Conservation (phyloP, 2,797 vertebrate genomes). For the Pseudochirops cupreus region DNA sequence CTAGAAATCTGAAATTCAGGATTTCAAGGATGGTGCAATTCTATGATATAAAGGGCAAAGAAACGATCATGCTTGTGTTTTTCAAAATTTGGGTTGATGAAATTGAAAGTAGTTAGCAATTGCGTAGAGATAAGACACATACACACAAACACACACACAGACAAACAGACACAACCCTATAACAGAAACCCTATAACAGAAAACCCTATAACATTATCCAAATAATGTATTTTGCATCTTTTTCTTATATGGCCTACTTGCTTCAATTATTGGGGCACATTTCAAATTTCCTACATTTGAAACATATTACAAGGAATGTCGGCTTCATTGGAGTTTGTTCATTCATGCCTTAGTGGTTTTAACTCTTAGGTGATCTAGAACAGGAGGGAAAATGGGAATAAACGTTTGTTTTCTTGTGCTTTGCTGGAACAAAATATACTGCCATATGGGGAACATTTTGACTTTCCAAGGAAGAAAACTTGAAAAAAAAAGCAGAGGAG, state of each 20-base stretch:
- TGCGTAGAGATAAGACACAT: neutral
- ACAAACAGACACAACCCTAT: constrained; percentile 28
- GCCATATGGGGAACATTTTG: constrained; percentile 30
- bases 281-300: constrained; percentile 23
- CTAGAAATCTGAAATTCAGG: neutral
- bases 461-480: constrained; percentile 14
- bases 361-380: neutral
- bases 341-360: neutral
- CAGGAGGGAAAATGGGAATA: neutral
- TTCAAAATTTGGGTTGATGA: neutral
- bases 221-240: neutral
- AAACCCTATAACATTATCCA: neutral
- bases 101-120: neutral
- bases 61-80: neutral
- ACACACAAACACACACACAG: neutral
- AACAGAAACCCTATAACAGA: constrained; percentile 18
- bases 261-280: constrained; percentile 23
- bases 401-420: neutral
- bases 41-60: neutral
- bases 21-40: neutral
- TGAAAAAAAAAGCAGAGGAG: constrained; percentile 19
- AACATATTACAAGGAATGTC: neutral
- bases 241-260: constrained; percentile 37
- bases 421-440: constrained; percentile 25
- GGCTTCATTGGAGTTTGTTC: neutral